phyloP scores from a whole-genome alignment of 2,888 invertebrate genomes.

The Noctua comes region DNA sequence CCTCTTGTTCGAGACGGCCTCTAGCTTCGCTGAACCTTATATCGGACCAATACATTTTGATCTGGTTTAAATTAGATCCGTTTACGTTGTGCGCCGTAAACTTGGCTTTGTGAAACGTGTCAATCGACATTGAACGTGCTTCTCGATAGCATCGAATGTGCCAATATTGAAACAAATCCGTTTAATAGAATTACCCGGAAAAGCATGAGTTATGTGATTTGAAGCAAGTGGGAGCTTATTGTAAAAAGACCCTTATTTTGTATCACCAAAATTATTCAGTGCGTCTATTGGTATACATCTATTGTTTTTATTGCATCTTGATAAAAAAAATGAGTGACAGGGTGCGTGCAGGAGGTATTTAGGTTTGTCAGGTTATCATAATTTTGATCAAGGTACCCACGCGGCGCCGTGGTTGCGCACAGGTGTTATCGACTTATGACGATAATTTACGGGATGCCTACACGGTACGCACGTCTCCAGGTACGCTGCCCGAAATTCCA shows the following conservation, averaged over 20 bases:
- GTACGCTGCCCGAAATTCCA: constrained; percentile 17
- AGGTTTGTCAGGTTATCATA: constrained; percentile 26
- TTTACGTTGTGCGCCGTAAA: constrained; percentile 12
- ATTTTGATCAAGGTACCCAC: constrained; percentile 37
- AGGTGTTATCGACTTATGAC: constrained; percentile 29
- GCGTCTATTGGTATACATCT: constrained; percentile 7
- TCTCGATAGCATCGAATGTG: constrained; percentile 4
- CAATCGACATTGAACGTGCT: background rate
- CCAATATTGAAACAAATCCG: constrained; percentile 20
- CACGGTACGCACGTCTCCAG: constrained; percentile 14
- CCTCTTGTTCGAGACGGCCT: background rate
- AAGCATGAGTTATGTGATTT: background rate
- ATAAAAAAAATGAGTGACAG: constrained; percentile 24
- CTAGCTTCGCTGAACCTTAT: constrained; percentile 7
- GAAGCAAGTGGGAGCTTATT: background rate
- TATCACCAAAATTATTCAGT: background rate
- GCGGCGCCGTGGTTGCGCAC: background rate
- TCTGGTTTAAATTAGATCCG: constrained; percentile 21
- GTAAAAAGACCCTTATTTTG: background rate
- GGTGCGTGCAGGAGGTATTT: constrained; percentile 25
- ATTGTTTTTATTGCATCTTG: constrained; percentile 9
- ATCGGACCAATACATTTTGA: constrained; percentile 2
- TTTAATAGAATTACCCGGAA: constrained; percentile 6
- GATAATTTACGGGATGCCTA: constrained; percentile 29
- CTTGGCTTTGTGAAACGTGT: constrained; percentile 6